Conservation (phyloP, 1,140 invertebrate species). For the Drosophila mauritiana region DNA sequence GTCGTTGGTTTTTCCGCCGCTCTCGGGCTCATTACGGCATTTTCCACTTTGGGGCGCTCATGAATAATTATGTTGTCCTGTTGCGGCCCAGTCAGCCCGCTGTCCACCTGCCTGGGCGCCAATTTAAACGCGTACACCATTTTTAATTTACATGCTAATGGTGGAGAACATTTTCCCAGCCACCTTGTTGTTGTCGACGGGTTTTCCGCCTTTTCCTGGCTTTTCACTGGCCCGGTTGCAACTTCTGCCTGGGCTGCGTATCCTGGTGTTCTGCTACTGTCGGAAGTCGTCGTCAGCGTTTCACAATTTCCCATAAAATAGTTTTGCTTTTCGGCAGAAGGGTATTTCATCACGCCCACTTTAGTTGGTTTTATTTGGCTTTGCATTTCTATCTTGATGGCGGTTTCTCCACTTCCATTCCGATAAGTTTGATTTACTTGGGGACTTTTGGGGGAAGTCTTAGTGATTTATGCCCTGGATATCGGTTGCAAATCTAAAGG, state of each 20-base stretch:
- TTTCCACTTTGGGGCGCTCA: slow-evolving; percentile 69
- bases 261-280: slow-evolving; percentile 21
- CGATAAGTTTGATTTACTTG: slow-evolving; percentile 47
- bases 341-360: slow-evolving; percentile 41
- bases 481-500: slow-evolving; percentile 14
- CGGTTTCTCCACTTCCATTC: slow-evolving; percentile 2
- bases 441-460: slow-evolving; percentile 16
- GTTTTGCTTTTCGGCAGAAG: slow-evolving; percentile 24
- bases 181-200: slow-evolving; percentile 53
- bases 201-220: slow-evolving; percentile 11
- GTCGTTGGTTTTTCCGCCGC: slow-evolving; percentile 56
- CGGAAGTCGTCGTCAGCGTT: slow-evolving; percentile 31
- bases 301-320: slow-evolving; percentile 38
- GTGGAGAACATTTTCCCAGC: slow-evolving; percentile 54
- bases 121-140: slow-evolving; percentile 66
- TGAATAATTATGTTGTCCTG: slow-evolving; percentile 71
- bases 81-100: slow-evolving; percentile 34
- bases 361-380: slow-evolving; percentile 39
- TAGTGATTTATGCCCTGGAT: slow-evolving; percentile 32
- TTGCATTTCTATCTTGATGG: slow-evolving; percentile 41
- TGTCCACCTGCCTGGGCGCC: slow-evolving; percentile 43
- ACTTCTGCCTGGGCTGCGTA: slow-evolving; percentile 11
- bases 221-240: slow-evolving; percentile 4
- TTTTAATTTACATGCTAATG: slow-evolving; percentile 75
- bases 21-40: slow-evolving; percentile 66